phyloP scores from a whole-genome alignment of 1,140 invertebrate species.

The Macrocentrus cingulum region DNA sequence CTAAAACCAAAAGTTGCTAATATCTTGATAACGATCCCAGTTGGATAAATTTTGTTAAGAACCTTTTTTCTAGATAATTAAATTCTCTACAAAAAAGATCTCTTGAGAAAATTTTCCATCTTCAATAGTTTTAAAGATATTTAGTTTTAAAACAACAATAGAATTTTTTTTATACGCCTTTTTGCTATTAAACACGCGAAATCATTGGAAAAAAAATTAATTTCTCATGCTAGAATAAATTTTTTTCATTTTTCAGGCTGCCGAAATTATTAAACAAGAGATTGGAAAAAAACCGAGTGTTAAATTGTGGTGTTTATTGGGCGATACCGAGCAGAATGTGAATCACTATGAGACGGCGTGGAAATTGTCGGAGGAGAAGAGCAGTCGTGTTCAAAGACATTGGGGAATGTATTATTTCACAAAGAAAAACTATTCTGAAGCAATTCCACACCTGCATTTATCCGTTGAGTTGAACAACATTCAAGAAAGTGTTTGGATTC shows the following conservation, averaged over 20 bases:
- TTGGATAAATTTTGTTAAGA: no score
- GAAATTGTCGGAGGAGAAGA: conserved; percentile 80
- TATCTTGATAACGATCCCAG: no score
- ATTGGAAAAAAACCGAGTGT: conserved; percentile 79
- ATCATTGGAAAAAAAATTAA: no score
- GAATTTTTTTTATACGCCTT: no score
- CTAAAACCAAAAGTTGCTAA: background rate
- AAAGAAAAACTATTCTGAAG: conserved; percentile 72
- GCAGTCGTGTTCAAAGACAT: conserved; percentile 78
- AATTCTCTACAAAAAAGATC: no score
- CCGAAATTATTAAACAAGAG: conserved; percentile 83
- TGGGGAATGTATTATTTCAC: conserved; percentile 80
- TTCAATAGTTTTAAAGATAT: no score
- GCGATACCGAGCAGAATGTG: conserved; percentile 74
- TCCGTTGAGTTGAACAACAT: conserved; percentile 83
- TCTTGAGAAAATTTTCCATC: no score
- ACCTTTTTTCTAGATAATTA: no score
- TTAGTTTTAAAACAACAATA: no score
- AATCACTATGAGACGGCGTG: conserved; percentile 86
- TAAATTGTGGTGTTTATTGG: conserved; percentile 85
- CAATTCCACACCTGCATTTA: conserved; percentile 76
- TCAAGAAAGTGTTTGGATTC: conserved; percentile 81
- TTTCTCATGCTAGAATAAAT: background rate
- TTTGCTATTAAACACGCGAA: background rate
- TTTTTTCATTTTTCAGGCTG: conserved; percentile 65